These are phyloP conservation scores for Leptinotarsa lineolata DNA, from an alignment of 1,140 invertebrate species.

Conservation along the genomic window DNA sequence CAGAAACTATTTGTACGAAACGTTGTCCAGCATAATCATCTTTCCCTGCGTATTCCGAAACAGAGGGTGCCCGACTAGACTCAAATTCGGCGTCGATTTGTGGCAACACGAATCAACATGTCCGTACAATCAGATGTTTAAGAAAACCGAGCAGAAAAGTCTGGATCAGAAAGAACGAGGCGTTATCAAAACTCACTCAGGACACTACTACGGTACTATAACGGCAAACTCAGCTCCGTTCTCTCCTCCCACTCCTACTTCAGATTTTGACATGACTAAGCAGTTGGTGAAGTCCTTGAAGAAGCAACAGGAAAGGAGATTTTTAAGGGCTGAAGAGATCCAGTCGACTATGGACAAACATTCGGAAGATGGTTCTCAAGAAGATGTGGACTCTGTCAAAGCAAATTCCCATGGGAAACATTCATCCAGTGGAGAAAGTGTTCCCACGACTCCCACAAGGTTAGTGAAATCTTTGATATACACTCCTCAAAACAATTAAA, in stretches of 20 bases:
- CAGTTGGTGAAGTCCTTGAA: conserved; percentile 38
- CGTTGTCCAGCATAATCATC: conserved; percentile 38
- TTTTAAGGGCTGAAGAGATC: conserved; percentile 31
- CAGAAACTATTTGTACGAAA: conserved; percentile 46
- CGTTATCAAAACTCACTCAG: conserved; percentile 48
- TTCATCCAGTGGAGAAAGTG: neutral
- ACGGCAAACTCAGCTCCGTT: conserved; percentile 45
- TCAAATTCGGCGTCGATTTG: conserved; percentile 43
- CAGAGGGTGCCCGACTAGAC: conserved; percentile 38
- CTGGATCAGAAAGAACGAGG: conserved; percentile 38
- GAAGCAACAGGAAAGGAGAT: conserved; percentile 36
- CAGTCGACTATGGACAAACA: conserved; percentile 22
- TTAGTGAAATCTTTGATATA: too few relatives aligned
- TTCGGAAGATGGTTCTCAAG: conserved; percentile 33
- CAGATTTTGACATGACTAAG: conserved; percentile 28
- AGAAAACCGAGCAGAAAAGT: conserved; percentile 20
- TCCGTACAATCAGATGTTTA: conserved; percentile 38
- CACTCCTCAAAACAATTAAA: too few relatives aligned
- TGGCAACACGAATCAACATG: conserved; percentile 49
- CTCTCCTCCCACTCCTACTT: conserved; percentile 31
- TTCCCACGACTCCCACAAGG: neutral
- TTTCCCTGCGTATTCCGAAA: conserved; percentile 48
- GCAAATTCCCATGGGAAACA: conserved; percentile 8
- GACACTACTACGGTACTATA: conserved; percentile 50
- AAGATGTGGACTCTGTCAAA: conserved; percentile 13